Conservation (phyloP, 2,797 vertebrate genomes). For the Lateolabrax maculatus region DNA sequence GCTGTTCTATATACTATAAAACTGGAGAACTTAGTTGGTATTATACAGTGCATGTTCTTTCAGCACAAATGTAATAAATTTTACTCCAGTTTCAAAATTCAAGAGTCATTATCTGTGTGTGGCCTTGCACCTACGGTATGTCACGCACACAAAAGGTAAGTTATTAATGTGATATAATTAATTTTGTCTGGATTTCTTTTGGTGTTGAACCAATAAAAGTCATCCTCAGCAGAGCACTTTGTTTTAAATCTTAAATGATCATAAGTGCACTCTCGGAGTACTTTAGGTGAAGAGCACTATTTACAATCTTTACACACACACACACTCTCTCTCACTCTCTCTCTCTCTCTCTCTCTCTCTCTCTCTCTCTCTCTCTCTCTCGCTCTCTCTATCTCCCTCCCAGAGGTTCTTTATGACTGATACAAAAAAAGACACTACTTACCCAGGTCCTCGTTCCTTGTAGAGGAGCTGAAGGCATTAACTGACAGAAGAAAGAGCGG, state of each 20-base stretch:
- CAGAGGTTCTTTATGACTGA: slow-evolving; percentile 42
- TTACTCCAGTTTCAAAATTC: neutral
- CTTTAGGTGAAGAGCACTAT: slow-evolving; percentile 40
- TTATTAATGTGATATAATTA: slow-evolving; percentile 21
- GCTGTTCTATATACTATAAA: neutral
- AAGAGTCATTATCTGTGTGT: neutral
- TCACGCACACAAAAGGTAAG: slow-evolving; percentile 55
- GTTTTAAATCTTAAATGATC: slow-evolving; percentile 20
- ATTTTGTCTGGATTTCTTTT: slow-evolving; percentile 13
- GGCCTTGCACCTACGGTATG: neutral
- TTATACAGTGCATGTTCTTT: neutral
- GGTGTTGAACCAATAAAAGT: slow-evolving; percentile 28
- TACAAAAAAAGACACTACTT: slow-evolving; percentile 58
- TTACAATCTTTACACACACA: slow-evolving; percentile 12
- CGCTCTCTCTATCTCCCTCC: neutral
- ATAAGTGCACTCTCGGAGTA: slow-evolving; percentile 20
- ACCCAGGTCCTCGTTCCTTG: slow-evolving; percentile 35
- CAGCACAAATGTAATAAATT: neutral
- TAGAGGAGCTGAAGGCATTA: slow-evolving; percentile 55
- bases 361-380: too few relatives aligned
- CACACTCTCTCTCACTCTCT: neutral
- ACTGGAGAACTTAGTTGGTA: too few relatives aligned
- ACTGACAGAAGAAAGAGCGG: slow-evolving; percentile 51
- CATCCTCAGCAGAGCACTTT: slow-evolving; percentile 14
- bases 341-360: neutral